Conservation (phyloP, 2,797 vertebrate genomes). For the Chaetodon trifasciatus region DNA sequence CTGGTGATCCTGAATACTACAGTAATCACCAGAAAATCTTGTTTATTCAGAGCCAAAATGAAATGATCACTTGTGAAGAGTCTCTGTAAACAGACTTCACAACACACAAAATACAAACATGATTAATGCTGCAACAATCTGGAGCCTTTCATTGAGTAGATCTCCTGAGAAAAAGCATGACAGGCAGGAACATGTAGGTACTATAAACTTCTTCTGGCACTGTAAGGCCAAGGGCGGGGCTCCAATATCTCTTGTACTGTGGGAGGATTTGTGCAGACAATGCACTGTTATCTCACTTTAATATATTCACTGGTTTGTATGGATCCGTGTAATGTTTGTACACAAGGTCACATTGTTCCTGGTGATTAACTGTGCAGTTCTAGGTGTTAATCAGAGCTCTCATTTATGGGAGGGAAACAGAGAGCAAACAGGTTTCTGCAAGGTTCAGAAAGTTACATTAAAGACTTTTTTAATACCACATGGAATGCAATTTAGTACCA, state of each 20-base stretch:
- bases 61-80: not conserved
- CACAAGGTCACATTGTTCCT: not conserved
- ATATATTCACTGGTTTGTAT: not conserved
- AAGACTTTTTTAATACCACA: not conserved
- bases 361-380: not conserved
- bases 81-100: not conserved
- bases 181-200: not conserved
- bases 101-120: no score
- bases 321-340: not conserved
- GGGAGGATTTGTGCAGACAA: not conserved
- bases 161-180: not conserved
- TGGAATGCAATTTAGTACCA: not conserved
- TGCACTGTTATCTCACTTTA: no score
- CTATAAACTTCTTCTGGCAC: not conserved
- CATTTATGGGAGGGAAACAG: not conserved
- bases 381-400: not conserved
- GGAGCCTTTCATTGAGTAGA: not conserved
- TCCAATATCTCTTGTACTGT: not conserved
- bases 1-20: not conserved
- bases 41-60: not conserved
- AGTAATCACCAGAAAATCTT: not conserved
- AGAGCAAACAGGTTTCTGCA: not conserved
- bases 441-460: not conserved
- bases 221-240: not conserved
- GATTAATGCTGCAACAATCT: not conserved